These are phyloP conservation scores for Pelodytes ibericus DNA, from an alignment of 2,797 vertebrate genomes.

Conservation along the genomic window DNA sequence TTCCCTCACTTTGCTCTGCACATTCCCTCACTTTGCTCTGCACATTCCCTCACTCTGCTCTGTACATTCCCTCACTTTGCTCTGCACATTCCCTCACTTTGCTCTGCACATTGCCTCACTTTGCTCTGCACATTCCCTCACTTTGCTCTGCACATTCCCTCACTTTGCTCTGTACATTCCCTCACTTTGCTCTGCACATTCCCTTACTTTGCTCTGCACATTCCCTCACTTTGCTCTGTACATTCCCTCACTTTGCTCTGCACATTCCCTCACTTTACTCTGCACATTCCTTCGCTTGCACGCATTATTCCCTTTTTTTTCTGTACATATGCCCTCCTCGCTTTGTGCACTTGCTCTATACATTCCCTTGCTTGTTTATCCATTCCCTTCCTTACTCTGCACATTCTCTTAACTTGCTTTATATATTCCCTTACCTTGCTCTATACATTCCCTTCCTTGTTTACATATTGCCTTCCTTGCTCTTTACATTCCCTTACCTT, in stretches of 20 bases:
- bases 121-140: neutral
- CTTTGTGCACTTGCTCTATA: neutral
- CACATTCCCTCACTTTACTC: too few relatives aligned
- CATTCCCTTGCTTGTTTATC: neutral
- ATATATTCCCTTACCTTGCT: neutral
- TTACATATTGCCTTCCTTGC: neutral
- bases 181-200: neutral
- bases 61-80: too few relatives aligned
- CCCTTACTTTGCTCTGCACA: neutral
- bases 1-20: too few relatives aligned
- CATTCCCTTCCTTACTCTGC: neutral
- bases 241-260: neutral
- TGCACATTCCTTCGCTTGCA: too few relatives aligned
- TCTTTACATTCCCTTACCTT: neutral
- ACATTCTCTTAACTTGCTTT: neutral
- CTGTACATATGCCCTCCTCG: too few relatives aligned
- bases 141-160: neutral
- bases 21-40: too few relatives aligned
- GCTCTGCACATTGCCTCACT: too few relatives aligned
- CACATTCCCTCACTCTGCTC: too few relatives aligned
- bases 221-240: neutral
- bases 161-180: neutral
- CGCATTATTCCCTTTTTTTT: too few relatives aligned
- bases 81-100: too few relatives aligned
- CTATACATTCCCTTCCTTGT: neutral